These are phyloP conservation scores for Daphoenositta chrysoptera DNA, from an alignment of 2,113 vertebrate genomes.

Conservation along the genomic window DNA sequence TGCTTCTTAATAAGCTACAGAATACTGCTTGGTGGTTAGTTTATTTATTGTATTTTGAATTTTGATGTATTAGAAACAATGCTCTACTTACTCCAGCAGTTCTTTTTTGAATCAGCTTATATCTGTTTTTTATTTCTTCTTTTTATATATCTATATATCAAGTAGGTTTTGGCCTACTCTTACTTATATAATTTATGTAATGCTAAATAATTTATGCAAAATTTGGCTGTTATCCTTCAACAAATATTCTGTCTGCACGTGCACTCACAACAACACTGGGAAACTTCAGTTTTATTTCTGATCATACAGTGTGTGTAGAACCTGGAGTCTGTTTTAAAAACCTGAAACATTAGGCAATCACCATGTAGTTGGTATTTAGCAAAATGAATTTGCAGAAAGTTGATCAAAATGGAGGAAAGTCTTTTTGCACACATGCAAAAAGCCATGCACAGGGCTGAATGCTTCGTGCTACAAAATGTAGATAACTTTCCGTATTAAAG, in stretches of 20 bases:
- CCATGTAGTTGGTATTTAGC: not conserved
- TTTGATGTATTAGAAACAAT: not conserved
- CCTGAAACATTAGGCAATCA: not conserved
- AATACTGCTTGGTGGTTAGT: not conserved
- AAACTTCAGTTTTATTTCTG: not conserved
- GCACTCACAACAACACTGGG: not conserved
- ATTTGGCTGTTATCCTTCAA: not conserved
- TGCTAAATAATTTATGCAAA: not conserved
- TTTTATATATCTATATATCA: not conserved
- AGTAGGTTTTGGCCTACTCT: not conserved
- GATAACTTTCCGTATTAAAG: not conserved
- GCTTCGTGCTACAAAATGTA: not conserved
- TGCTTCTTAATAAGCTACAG: not conserved
- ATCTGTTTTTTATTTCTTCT: not conserved
- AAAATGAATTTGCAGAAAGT: no score
- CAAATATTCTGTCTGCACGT: not conserved
- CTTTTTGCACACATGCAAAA: not conserved
- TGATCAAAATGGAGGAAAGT: not conserved
- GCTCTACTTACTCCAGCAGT: not conserved
- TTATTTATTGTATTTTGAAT: not conserved
- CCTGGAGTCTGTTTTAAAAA: not conserved
- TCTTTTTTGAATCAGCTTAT: not conserved
- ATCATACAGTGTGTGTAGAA: not conserved
- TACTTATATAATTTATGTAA: not conserved
- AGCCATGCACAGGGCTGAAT: not conserved